Base-by-base conservation (phyloP, 2,113 vertebrate genomes). In the Dissostichus mawsoni region DNA sequence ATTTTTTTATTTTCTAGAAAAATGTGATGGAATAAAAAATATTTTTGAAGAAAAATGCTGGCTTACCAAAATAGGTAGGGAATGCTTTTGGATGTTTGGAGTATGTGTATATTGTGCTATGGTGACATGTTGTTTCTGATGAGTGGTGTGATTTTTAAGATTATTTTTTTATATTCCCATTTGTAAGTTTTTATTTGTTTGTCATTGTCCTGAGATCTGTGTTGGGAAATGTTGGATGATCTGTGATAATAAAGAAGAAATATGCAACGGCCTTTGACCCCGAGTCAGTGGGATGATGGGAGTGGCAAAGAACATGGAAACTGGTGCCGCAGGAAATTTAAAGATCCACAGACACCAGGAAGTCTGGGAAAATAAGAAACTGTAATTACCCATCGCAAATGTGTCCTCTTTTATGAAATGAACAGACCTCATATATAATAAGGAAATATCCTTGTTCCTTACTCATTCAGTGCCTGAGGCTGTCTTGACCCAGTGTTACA, bases 211-310 rank as follows among this genome's bases (percentile, higher is more conserved):
- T 76, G 83, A 92, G 88, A 84, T 89, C 80, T 88, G 86, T 92
- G 92, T 92, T 83, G 92, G 83, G 84, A 93, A 89, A 89, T 92
- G 84, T 91, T 89, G 88, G 87, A 93, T 91, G 93, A 91, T 88
- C 85, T 92, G 91, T 94, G 88, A 88, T 87, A 95, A 93, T 95
- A 94, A 95, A 41, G 36, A 95, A 91, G 63, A 93, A 91, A 91
- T 93, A 94, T 94, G 92, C 90, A 94, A 94, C 36, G 2, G 41
- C 80, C 56, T 89, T 45, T 57, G 85, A 72, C 71, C 59, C 62
- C 25, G 13, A 8, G 50, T 88, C 50, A 41, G 59, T 84, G 72
- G 13, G 65, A 83, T 76, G 48, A 64, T 55, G 59, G 48, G 74
- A 11, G 16, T 55, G 45, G 44, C 76, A 18, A 52, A 41, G n/a